Conservation (phyloP, 2,797 vertebrate genomes). For the Phrynocephalus forsythii region DNA sequence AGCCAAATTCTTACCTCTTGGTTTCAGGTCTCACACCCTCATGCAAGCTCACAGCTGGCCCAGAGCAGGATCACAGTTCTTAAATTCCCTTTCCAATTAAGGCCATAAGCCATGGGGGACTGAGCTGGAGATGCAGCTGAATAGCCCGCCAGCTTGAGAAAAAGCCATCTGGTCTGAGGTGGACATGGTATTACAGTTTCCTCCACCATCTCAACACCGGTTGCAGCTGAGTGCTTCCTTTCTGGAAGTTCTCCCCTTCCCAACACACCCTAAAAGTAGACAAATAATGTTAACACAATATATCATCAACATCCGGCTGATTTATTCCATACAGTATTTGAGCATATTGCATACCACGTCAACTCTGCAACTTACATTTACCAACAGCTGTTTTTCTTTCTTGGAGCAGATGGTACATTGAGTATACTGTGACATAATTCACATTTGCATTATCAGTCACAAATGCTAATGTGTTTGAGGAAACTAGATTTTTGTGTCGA, state of each 20-base stretch:
- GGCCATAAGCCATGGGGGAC: conserved; percentile 26
- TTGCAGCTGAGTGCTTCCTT: conserved; percentile 55
- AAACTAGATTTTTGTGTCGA: conserved; percentile 52
- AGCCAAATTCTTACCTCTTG: neutral
- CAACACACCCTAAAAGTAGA: conserved; percentile 28
- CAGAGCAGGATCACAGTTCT: neutral
- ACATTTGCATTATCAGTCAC: conserved; percentile 69
- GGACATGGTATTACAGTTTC: conserved; percentile 45
- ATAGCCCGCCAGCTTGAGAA: conserved; percentile 57
- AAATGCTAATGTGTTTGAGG: conserved; percentile 64
- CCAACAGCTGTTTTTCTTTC: conserved; percentile 72
- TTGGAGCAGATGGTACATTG: conserved; percentile 70
- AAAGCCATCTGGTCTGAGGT: conserved; percentile 59
- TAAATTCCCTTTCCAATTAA: neutral
- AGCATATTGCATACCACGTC: conserved; percentile 66
- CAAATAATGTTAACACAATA: conserved; percentile 56
- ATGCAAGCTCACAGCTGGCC: neutral
- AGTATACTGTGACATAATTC: conserved; percentile 68
- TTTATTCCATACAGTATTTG: conserved; percentile 71
- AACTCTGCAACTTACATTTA: conserved; percentile 69
- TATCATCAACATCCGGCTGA: conserved; percentile 60
- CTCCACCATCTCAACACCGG: conserved; percentile 46
- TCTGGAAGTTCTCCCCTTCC: conserved; percentile 16
- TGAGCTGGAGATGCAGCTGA: conserved; percentile 42
- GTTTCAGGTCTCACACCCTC: neutral